A percentile compares a stretch with the other conserved stretches of the same genome.
These are phyloP conservation scores for Embidobia sp. DNA, from an alignment of 2,888 invertebrate genomes.

Conservation along the genomic window DNA sequence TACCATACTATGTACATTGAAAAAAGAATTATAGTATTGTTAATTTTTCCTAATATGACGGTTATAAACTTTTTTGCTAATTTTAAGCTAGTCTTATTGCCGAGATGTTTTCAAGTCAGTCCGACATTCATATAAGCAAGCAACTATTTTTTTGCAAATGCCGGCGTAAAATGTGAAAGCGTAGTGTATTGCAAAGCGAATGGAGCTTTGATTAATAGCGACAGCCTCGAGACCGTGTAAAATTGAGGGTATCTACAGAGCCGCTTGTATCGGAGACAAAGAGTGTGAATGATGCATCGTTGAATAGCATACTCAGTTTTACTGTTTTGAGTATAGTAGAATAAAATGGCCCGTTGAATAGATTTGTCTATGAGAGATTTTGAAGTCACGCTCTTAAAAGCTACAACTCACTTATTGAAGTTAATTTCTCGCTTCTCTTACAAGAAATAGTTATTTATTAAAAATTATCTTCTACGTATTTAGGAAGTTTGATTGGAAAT, in stretches of 20 bases:
- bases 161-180: constrained; percentile 50
- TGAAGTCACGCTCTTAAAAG: neutral
- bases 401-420: no score
- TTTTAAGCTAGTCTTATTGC: no score
- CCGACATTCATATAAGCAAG: constrained; percentile 19
- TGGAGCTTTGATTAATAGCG: constrained; percentile 58
- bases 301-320: constrained; percentile 29
- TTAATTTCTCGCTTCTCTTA: no score
- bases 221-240: constrained; percentile 56
- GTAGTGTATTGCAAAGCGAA: constrained; percentile 60
- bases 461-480: no score
- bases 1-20: no score
- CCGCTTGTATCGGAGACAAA: constrained; percentile 49
- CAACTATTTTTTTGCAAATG: constrained; percentile 39
- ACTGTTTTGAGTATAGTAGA: constrained; percentile 25
- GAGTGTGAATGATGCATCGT: constrained; percentile 46
- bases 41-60: no score
- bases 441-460: no score
- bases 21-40: no score
- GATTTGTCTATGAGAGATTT: constrained; percentile 33
- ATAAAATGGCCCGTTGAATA: constrained; percentile 22
- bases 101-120: constrained; percentile 37
- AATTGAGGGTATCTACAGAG: constrained; percentile 48
- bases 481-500: no score
- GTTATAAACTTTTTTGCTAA: no score